Evolutionary conservation across 2,888 invertebrate genomes (phyloP).

Genomic region (Drosophila helvetica): DNA sequence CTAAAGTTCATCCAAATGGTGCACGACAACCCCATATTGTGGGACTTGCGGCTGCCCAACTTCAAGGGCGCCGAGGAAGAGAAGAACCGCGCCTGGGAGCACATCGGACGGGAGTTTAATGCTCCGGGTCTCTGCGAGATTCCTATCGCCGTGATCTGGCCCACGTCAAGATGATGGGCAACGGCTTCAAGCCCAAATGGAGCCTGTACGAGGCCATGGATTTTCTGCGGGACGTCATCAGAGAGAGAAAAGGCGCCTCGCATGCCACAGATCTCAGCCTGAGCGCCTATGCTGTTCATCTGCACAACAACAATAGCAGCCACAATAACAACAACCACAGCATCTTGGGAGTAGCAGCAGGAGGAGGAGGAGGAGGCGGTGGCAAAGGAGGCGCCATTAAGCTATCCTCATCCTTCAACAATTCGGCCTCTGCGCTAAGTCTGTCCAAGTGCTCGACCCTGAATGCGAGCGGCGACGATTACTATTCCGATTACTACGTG

Average conservation of each 20-base stretch:
- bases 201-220: slow-evolving; percentile 82
- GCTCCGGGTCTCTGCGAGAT: slow-evolving; percentile 82
- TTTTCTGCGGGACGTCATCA: slow-evolving; percentile 81
- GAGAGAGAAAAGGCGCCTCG: slow-evolving; percentile 82
- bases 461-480: slow-evolving; percentile 76
- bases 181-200: slow-evolving; percentile 83
- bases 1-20: slow-evolving; percentile 83
- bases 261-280: slow-evolving; percentile 79
- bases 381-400: slow-evolving; percentile 57
- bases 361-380: slow-evolving; percentile 23
- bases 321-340: slow-evolving; percentile 60
- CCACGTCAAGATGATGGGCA: slow-evolving; percentile 82
- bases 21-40: slow-evolving; percentile 82
- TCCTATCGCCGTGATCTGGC: slow-evolving; percentile 82
- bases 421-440: slow-evolving; percentile 74
- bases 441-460: slow-evolving; percentile 78
- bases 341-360: slow-evolving; percentile 29
- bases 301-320: slow-evolving; percentile 64
- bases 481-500: slow-evolving; percentile 76
- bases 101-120: slow-evolving; percentile 82
- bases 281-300: slow-evolving; percentile 73
- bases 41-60: slow-evolving; percentile 82
- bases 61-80: slow-evolving; percentile 83
- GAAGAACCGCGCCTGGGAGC: slow-evolving; percentile 82
- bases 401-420: slow-evolving; percentile 69